These are phyloP conservation scores for Prinia subflava DNA, from an alignment of 2,113 vertebrate species.

Conservation along the genomic window DNA sequence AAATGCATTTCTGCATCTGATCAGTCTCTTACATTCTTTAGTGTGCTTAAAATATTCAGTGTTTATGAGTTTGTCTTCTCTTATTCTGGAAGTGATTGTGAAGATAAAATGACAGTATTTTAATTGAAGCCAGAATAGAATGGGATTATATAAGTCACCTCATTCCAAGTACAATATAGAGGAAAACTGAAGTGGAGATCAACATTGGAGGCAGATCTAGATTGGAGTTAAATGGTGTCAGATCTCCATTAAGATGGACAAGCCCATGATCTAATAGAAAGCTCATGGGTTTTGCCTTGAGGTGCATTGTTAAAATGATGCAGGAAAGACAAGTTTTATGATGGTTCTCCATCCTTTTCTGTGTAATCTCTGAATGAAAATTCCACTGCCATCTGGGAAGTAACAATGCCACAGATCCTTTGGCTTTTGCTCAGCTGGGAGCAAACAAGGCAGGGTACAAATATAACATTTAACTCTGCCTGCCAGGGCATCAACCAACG, in stretches of 20 bases:
- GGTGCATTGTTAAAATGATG: neutral
- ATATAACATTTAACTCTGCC: neutral
- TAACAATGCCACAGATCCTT: neutral
- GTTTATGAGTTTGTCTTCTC: slow-evolving; percentile 4
- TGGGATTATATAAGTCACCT: neutral
- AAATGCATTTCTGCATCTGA: neutral
- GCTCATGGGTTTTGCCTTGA: neutral
- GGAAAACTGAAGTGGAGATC: neutral
- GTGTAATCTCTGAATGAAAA: neutral
- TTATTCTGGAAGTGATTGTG: slow-evolving; percentile 2
- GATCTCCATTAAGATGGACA: neutral
- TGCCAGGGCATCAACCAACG: neutral
- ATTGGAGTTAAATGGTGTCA: neutral
- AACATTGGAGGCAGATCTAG: neutral
- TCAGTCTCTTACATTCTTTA: neutral
- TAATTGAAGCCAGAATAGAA: slow-evolving; percentile 7
- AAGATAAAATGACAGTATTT: neutral
- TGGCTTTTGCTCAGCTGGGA: neutral
- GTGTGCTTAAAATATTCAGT: neutral
- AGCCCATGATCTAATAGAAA: neutral
- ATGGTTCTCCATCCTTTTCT: neutral
- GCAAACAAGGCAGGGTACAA: neutral
- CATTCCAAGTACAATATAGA: neutral
- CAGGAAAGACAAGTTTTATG: neutral
- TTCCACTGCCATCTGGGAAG: neutral